Base-by-base conservation (phyloP, 2,113 vertebrate genomes). In the Macrotus californicus region DNA sequence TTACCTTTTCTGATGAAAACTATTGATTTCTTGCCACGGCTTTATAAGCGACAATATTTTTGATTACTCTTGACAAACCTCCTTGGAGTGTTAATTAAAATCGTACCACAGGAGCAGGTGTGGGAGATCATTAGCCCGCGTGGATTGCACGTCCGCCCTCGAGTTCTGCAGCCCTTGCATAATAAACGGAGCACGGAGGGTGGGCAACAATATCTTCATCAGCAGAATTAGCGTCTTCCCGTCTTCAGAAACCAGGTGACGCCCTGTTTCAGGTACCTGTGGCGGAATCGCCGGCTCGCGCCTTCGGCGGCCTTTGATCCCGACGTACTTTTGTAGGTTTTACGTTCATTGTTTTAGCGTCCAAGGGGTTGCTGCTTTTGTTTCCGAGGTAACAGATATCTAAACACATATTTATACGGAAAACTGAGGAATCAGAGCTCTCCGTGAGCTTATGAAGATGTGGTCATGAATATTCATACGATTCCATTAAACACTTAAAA, bases 61-160 rank as follows among this genome's bases (percentile, higher is more conserved):
- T 99, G 99, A 99, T 99, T 99, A 98, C 98, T 99, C 98, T 98
- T 98, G 98, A 99, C 98, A 98, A 99, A 98, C 98, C 99, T 99
- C 99, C 99, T 99, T 99, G 98, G 99, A 99, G 99, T 99, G 99
- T 99, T 99, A 99, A 99, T 99, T 99, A 99, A 99, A 99, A 99
- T 97, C 97, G 98, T 98, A 98, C 98, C 99, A 99, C 99, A 99
- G 99, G 99, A 98, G 98, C 99, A 99, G 98, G 99, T 99, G 99
- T 98, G 98, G 98, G 98, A 98, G 98, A 99, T 99, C 98, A 99
- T 99, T 99, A 99, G 98, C 98, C 98, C 95, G 96, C 96, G 97
- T 89, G 95, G 97, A 98, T 98, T 98, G 97, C 98, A 97, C 97
- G 95, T 88, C 97, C 97, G 94, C 97, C 96, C 98, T 98, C 98